phyloP scores from a whole-genome alignment of 1,140 invertebrate genomes.

The Wasmannia auropunctata region DNA sequence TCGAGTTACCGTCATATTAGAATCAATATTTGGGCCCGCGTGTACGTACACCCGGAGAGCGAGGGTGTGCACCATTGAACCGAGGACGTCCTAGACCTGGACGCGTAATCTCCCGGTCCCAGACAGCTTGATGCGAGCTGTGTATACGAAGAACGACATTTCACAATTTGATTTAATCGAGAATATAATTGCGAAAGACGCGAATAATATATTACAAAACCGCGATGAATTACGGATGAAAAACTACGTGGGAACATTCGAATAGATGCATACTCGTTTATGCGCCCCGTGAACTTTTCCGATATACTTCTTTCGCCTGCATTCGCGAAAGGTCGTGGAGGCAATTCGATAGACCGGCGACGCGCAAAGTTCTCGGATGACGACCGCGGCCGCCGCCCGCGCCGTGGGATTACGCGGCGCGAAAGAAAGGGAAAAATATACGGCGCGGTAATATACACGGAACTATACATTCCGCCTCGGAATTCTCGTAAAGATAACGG shows the following conservation, averaged over 20 bases:
- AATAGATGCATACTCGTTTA: neutral
- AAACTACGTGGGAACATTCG: neutral
- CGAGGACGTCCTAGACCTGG: neutral
- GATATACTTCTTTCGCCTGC: neutral
- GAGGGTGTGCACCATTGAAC: neutral
- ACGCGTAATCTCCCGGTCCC: neutral
- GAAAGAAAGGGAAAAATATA: neutral
- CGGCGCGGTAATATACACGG: neutral
- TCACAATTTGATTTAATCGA: neutral
- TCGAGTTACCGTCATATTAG: constrained; percentile 51
- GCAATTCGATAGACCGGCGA: neutral
- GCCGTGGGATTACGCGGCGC: neutral
- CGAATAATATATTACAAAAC: too few relatives aligned
- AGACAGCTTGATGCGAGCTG: neutral
- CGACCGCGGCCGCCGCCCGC: neutral
- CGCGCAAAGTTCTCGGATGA: neutral
- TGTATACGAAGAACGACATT: neutral
- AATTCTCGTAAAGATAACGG: constrained; percentile 21
- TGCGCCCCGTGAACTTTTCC: neutral
- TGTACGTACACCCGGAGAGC: neutral
- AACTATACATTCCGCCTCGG: neutral
- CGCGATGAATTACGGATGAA: neutral
- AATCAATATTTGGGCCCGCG: constrained; percentile 51
- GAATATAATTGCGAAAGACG: neutral
- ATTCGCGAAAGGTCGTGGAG: neutral